Evolutionary conservation across 2,113 vertebrate genomes (phyloP), one percentile per base, ranked within the genome.

Genomic region (Otis tarda): DNA sequence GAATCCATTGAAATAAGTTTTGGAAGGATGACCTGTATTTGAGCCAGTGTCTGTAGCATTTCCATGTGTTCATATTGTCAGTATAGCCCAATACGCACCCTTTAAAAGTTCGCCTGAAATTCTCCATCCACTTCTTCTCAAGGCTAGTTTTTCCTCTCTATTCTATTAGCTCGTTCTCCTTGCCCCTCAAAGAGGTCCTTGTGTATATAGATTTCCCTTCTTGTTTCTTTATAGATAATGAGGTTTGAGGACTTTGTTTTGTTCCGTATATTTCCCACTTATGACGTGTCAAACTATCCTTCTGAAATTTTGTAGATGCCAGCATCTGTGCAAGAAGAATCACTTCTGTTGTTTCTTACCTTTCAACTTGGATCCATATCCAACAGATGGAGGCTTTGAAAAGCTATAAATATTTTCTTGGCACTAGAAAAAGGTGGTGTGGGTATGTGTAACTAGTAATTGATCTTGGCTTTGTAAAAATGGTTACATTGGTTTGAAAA

Each of bases 401-500:
- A 82, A 94, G 55, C 53, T 47, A 47, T 90, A 60, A 83, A 83
- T 85, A 47, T 75, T 91, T 65, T 90, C 80, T 93, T 97, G 97
- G 95, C 94, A 74, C 30, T 87, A 31, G 71, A 73, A 84, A 96
- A 91, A 96, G 94, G 86, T 94, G 90, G 41, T 64, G n/a, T 84
- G 87, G 45, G 20, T 64, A 15, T 63, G 23, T 35, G 70, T 83
- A 1, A 2, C 55, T 70, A 67, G 79, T 65, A 80, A 59, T 74
- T 69, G 47, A 18, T 90, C 52, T 94, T 0, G 0, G 50, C 74
- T 90, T 61, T 81, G 90, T 86, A 31, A 30, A 73, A 91, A 52
- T 20, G 37, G 45, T 89, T 85, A 8, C 27, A 1, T 1, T 65
- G 52, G 28, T 55, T 86, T 87, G 76, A 93, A 83, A 74, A 90